Evolutionary conservation across 1,140 invertebrate species (phyloP).

Genomic region (Aphaenogaster rudis): DNA sequence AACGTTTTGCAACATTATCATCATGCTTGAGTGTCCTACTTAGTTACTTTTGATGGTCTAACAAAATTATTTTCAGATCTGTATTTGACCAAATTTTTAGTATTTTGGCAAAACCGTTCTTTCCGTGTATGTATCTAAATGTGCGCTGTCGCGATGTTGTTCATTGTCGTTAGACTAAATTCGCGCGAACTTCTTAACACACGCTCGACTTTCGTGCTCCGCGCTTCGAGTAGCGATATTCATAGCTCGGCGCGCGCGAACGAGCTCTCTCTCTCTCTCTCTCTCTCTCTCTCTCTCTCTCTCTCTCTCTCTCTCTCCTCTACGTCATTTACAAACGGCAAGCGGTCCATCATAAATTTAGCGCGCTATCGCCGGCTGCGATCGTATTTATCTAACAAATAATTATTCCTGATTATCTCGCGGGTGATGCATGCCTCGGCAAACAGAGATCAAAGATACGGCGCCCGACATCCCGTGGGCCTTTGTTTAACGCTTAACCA

Average conservation of each 20-base stretch:
- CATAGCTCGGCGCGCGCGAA: conserved; percentile 54
- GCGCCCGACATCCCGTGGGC: conserved; percentile 75
- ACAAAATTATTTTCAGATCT: no score
- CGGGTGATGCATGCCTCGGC: conserved; percentile 80
- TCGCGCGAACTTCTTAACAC: conserved; percentile 5
- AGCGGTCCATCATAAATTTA: conserved; percentile 80
- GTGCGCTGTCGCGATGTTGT: neutral
- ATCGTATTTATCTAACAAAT: conserved; percentile 85
- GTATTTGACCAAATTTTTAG: no score
- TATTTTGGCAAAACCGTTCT: no score
- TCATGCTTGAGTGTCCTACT: no score
- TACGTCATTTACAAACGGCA: conserved; percentile 75
- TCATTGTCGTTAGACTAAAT: neutral
- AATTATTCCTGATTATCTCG: conserved; percentile 85
- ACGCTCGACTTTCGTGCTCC: conserved; percentile 36
- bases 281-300: conserved; percentile 8
- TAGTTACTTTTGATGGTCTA: no score
- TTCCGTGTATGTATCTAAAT: neutral
- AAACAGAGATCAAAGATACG: conserved; percentile 84
- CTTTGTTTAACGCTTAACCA: conserved; percentile 84
- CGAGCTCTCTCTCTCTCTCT: conserved; percentile 43
- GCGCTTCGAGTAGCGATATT: conserved; percentile 36
- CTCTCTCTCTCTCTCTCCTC: conserved; percentile 27
- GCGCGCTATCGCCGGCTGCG: conserved; percentile 78
- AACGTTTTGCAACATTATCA: no score